phyloP scores from a whole-genome alignment of 2,113 vertebrate genomes.

The Promerops cafer region DNA sequence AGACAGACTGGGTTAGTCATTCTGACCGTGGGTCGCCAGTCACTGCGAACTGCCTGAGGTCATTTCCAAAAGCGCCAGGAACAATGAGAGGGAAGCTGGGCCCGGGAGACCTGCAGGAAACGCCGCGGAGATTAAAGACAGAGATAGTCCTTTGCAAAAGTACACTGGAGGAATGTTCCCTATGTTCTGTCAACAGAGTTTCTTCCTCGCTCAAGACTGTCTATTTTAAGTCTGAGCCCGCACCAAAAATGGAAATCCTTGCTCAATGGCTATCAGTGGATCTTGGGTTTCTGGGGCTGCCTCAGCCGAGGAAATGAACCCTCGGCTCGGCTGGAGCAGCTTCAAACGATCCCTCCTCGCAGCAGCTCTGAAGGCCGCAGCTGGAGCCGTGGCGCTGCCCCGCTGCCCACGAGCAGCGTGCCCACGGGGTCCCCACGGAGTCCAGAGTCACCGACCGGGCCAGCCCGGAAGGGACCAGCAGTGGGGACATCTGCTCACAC shows the following conservation, averaged over 20 bases:
- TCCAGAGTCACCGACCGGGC: accelerated
- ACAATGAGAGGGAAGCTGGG: conserved; percentile 60
- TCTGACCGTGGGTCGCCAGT: conserved; percentile 59
- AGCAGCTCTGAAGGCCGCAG: neutral
- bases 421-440: neutral
- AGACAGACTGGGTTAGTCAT: conserved; percentile 70
- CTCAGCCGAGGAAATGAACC: conserved; percentile 20
- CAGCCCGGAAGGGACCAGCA: neutral
- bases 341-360: neutral
- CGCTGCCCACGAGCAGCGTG: accelerated
- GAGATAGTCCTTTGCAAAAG: conserved; percentile 64
- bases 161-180: conserved; percentile 54
- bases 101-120: conserved; percentile 67
- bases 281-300: conserved; percentile 25
- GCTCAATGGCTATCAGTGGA: conserved; percentile 22
- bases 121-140: conserved; percentile 56
- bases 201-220: conserved; percentile 55
- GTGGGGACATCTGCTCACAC: neutral
- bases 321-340: neutral
- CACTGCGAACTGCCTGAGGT: conserved; percentile 61
- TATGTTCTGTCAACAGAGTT: conserved; percentile 55
- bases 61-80: conserved; percentile 60
- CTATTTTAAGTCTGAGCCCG: conserved; percentile 61
- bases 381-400: neutral
- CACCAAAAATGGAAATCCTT: conserved; percentile 63